phyloP scores from a whole-genome alignment of 2,113 vertebrate genomes.

The Scartelaos histophorus region DNA sequence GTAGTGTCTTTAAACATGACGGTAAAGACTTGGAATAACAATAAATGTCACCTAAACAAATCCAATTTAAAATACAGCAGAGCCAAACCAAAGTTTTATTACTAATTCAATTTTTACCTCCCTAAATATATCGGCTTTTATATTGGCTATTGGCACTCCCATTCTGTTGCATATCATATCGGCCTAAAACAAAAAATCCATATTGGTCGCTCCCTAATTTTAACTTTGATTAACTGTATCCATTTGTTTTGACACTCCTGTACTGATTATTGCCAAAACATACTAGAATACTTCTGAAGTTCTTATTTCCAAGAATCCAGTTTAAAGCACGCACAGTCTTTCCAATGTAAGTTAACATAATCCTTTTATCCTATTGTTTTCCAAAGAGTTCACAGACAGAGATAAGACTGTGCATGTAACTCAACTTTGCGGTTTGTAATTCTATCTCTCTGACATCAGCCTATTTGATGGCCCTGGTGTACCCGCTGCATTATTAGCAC shows the following conservation, averaged over 20 bases:
- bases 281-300: not conserved
- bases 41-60: too few species aligned
- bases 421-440: constrained; percentile 2
- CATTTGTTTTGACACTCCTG: not conserved
- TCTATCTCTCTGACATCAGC: constrained; percentile 1
- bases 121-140: too few species aligned
- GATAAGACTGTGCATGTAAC: not conserved
- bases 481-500: not conserved
- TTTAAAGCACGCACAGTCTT: not conserved
- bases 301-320: not conserved
- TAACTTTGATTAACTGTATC: too few species aligned
- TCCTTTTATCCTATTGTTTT: not conserved
- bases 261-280: not conserved
- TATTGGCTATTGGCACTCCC: too few species aligned
- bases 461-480: not conserved
- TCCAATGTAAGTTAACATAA: not conserved
- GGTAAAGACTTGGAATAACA: too few species aligned
- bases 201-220: too few species aligned
- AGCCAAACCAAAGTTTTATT: too few species aligned
- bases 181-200: too few species aligned
- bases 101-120: too few species aligned
- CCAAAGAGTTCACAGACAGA: not conserved
- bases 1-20: too few species aligned
- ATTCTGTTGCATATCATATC: too few species aligned
- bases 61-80: too few species aligned